Evolutionary conservation across 2,113 vertebrate genomes (phyloP), one percentile per base, ranked within the genome.

Genomic region (Trichomycterus rosablanca): DNA sequence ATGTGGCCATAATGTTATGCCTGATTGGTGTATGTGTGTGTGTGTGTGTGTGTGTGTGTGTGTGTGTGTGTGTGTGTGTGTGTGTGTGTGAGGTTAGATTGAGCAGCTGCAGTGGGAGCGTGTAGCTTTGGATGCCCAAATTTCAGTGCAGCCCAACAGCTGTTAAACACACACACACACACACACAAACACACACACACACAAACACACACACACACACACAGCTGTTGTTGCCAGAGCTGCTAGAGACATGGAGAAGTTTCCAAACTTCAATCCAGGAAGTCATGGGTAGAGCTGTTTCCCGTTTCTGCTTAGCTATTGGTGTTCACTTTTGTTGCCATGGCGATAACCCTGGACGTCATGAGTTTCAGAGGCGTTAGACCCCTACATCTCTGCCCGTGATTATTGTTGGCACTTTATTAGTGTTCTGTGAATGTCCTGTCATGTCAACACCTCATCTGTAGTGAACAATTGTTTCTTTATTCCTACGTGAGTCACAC

Each of bases 301-400:
- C 81, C 77, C 76, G 54, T 55, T 76, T 76, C 44, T 63, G 50
- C 43, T 28, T 26, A 54, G n/a, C 63, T 19, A 68, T 74, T 53
- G 74, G 63, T 63, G 40, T 80, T 83, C 80, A 59, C 45, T 24
- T 40, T 28, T 4, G 75, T 78, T 78, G 53, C 68, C 79, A 53
- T 80, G 72, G 39, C 59, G 20, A 70, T 70, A 16, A 53, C 45
- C 55, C 30, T 28, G 7, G 30, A 18, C 15, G 56, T n/a, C n/a
- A n/a, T n/a, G 8, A 58, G 43, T 60, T 76, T 72, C 67, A 59
- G 66, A 57, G 63, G 15, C 2, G 48, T 73, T 52, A 60, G 23
- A 43, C 1, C 40, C 16, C 16, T 18, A 5, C 18, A 3, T 10
- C 26, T 20, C 24, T 10, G 3, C 7, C 42, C 18, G 7, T 19